Evolutionary conservation across 2,797 vertebrate genomes (phyloP).

Genomic region (Pseudochromis fuscus): DNA sequence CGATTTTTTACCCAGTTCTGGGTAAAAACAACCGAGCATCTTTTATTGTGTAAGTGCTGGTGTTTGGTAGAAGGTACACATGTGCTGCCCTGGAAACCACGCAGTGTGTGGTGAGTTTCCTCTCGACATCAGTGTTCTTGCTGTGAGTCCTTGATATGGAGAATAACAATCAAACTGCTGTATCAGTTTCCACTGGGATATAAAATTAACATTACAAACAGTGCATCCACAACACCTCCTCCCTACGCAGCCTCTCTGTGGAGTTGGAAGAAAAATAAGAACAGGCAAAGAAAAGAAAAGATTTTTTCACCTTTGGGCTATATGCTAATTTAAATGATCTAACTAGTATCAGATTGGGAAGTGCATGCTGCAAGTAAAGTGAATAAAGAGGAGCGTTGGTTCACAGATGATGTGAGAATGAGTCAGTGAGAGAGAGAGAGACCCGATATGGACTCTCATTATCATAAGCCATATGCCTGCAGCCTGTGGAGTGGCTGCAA

Average conservation of each 20-base stretch:
- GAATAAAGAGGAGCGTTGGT: conserved; percentile 50
- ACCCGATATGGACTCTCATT: conserved; percentile 66
- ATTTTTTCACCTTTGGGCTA: conserved; percentile 65
- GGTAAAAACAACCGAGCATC: too few relatives aligned
- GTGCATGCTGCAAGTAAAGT: conserved; percentile 46
- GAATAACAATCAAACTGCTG: conserved; percentile 69
- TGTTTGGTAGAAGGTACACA: conserved; percentile 24
- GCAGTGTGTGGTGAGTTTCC: conserved; percentile 7
- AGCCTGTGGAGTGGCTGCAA: conserved; percentile 72
- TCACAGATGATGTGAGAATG: conserved; percentile 56
- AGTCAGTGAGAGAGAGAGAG: conserved; percentile 52
- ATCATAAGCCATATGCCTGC: conserved; percentile 76
- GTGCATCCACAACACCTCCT: conserved; percentile 58
- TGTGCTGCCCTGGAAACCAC: conserved; percentile 43
- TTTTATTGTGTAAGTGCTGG: conserved; percentile 4
- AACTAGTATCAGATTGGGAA: conserved; percentile 67
- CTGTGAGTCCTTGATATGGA: conserved; percentile 59
- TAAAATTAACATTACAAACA: conserved; percentile 80
- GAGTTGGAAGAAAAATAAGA: conserved; percentile 57
- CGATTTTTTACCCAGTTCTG: too few relatives aligned
- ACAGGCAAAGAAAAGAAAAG: conserved; percentile 38
- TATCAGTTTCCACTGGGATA: conserved; percentile 67
- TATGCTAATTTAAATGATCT: conserved; percentile 70
- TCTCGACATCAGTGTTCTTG: conserved; percentile 40
- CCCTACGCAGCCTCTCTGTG: conserved; percentile 45